Evolutionary conservation across 2,797 vertebrate genomes (phyloP), one percentile per base, ranked within the genome.

Genomic region (Poecilia picta): DNA sequence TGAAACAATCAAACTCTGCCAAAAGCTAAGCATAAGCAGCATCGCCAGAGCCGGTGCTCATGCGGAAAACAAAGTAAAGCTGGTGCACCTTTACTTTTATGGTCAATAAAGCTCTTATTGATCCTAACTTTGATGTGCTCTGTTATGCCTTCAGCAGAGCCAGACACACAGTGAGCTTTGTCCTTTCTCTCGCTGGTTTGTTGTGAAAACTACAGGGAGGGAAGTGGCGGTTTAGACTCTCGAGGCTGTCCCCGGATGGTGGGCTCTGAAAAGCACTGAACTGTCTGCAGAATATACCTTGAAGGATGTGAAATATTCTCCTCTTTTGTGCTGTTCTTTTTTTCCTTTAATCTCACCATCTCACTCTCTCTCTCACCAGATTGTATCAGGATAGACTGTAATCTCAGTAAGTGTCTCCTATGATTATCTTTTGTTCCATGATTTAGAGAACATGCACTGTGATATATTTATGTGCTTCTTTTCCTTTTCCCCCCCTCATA

Each of bases 381-480:
- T 97, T 98, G 98, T 97, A 97, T 98, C 97, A 97, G 97, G 95
- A 97, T 97, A 97, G 97, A 97, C 97, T 98, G 98, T 97, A 97
- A 97, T 95, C 97, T 97, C 96, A 98, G 98, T 98, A 98, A 98
- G 98, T 98, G 95, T 92, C 94, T 94, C 90, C 94, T 95, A 93
- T 94, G 89, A 94, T 95, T 95, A 95, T 94, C 92, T 90, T 87
- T 84, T 85, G 83, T 93, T 83, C 86, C 87, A 82, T 93, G 85
- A 93, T 93, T 86, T 83, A 80, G 87, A 91, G 76, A 87, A 88
- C 83, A 85, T 92, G 88, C 89, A 83, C 85, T 93, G 87, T 92
- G 75, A 45, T 87, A 23, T 91, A 76, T 84, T 87, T 55, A 74
- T 87, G 49, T 89, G 73, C 80, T 81, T 85, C 77, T 66, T 83